Evolutionary conservation across 2,797 vertebrate genomes (phyloP), one percentile per base, ranked within the genome.

Genomic region (Dallia pectoralis): DNA sequence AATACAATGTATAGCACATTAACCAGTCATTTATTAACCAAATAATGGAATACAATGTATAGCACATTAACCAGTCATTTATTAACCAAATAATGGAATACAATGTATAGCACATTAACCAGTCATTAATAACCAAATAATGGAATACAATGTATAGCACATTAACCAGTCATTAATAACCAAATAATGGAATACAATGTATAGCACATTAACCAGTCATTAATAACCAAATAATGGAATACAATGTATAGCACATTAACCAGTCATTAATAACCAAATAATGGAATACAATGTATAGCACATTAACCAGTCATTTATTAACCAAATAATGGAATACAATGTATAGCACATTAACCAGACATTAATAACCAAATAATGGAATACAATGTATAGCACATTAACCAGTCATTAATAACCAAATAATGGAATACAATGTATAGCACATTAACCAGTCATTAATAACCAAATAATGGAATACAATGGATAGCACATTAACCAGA

Each of bases 11-110:
- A n/a, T n/a, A n/a, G n/a, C n/a, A n/a, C n/a, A n/a, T n/a, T n/a
- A n/a, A n/a, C n/a, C n/a, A n/a, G n/a, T n/a, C n/a, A n/a, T n/a
- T n/a, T n/a, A 83, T 79, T 74, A 78, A 73, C 70, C 69, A 74
- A 82, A 77, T 80, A 69, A 71, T 80, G 79, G 70, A 75, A 73
- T 72, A 74, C 51, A 74, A 72, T 74, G 61, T n/a, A n/a, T n/a
- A n/a, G 40, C 6, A 63, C 33, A 33, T n/a, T 67, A 47, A 67
- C 77, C 75, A 36, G 68, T 72, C 73, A 64, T 64, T 69, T 75
- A n/a, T n/a, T n/a, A n/a, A n/a, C n/a, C n/a, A n/a, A n/a, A n/a
- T n/a, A n/a, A n/a, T n/a, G n/a, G n/a, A n/a, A n/a, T n/a, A n/a
- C n/a, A 49, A 67, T 49, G 9, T 18, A 69, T 11, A 9, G 40